These are phyloP conservation scores for Haliclona indistincta DNA, from an alignment of 37 sponge, comb jelly and placozoan genomes.

Conservation along the genomic window DNA sequence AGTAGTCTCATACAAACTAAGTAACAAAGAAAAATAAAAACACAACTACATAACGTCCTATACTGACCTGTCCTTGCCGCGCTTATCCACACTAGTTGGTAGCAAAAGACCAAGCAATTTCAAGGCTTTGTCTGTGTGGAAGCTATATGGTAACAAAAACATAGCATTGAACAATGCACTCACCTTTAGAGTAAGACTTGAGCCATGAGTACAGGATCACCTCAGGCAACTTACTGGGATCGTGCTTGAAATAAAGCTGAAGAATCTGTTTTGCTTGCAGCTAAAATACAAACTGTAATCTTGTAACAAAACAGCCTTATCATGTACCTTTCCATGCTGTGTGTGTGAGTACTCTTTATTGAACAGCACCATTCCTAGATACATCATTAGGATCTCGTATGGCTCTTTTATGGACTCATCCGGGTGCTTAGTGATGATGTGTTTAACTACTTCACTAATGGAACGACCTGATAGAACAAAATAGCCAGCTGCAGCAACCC, in stretches of 20 bases:
- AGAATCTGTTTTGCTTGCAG: slow-evolving; percentile 28
- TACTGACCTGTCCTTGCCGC: too few relatives aligned
- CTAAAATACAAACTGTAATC: neutral
- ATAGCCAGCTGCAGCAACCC: slow-evolving; percentile 22
- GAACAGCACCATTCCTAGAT: slow-evolving; percentile 33
- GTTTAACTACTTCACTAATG: slow-evolving; percentile 13
- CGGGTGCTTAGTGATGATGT: slow-evolving; percentile 16
- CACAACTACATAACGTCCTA: too few relatives aligned
- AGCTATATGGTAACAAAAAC: too few relatives aligned
- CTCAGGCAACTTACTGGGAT: slow-evolving; percentile 2
- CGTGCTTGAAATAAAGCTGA: slow-evolving; percentile 30
- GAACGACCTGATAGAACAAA: slow-evolving; percentile 30
- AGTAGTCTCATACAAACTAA: too few relatives aligned
- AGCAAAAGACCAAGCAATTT: too few relatives aligned
- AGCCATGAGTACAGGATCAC: slow-evolving; percentile 41
- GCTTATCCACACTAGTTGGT: too few relatives aligned
- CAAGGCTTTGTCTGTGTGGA: too few relatives aligned
- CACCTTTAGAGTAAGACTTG: slow-evolving; percentile 28
- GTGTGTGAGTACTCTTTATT: neutral
- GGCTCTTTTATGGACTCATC: slow-evolving; percentile 4
- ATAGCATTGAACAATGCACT: neutral
- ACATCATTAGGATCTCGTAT: slow-evolving; percentile 30
- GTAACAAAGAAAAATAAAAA: too few relatives aligned
- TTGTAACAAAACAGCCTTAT: neutral
- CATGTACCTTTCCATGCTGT: neutral